Conservation (phyloP, 92 coral and sea anemone genomes). For the Porites evermanni region DNA sequence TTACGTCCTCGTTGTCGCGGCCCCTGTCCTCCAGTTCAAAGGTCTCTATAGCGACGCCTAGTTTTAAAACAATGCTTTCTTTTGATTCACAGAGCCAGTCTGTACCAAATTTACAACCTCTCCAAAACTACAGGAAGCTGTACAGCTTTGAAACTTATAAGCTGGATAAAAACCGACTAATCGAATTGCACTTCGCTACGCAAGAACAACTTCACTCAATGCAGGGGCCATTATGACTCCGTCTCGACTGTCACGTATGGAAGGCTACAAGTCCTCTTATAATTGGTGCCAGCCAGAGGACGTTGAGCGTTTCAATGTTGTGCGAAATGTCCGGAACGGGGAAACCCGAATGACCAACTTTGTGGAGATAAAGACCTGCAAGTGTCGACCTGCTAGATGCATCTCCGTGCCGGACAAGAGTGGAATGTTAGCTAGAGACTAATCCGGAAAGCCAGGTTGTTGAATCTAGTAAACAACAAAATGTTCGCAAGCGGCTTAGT, state of each 20-base stretch:
- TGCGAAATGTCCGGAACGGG: constrained; percentile 32
- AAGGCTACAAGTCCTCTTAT: constrained; percentile 45
- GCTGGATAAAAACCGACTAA: constrained; percentile 15
- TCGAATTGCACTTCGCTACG: constrained; percentile 65
- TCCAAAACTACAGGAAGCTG: neutral
- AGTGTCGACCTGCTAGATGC: constrained; percentile 56
- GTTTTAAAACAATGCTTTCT: neutral
- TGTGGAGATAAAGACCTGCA: constrained; percentile 60
- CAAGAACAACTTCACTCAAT: constrained; percentile 32
- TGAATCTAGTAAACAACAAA: constrained; percentile 28
- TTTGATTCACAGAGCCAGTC: constrained; percentile 27
- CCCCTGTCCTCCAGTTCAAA: too few species aligned
- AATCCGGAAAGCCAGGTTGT: constrained; percentile 39
- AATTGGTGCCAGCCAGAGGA: constrained; percentile 61
- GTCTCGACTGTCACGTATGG: constrained; percentile 56
- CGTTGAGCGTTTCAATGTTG: neutral
- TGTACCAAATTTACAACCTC: neutral
- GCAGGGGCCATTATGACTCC: constrained; percentile 58
- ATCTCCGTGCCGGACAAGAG: constrained; percentile 56
- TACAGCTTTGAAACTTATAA: neutral
- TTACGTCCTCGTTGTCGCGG: too few species aligned
- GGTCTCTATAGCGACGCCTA: too few species aligned
- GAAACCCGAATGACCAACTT: constrained; percentile 47
- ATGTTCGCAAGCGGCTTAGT: constrained; percentile 50
- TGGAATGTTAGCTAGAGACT: constrained; percentile 25